These are phyloP conservation scores for Cricetomys ansorgei DNA, from an alignment of 2,113 vertebrate species.

Conservation along the genomic window DNA sequence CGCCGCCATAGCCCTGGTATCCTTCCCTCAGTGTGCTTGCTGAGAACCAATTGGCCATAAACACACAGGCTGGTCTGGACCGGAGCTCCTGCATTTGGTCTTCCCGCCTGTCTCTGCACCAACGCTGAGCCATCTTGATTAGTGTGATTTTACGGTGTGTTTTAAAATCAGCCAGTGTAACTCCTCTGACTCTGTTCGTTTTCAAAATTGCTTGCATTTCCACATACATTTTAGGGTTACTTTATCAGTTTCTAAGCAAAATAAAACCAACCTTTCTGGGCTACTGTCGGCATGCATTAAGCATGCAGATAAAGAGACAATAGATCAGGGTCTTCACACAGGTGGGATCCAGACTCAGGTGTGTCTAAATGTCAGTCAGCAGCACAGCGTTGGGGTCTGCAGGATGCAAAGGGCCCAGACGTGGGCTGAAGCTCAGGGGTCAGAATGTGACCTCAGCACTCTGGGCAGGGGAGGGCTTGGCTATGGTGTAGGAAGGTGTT, in stretches of 20 bases:
- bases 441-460: no score
- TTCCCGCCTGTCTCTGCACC: not conserved
- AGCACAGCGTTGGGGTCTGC: not conserved
- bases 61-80: not conserved
- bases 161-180: not conserved
- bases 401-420: not conserved
- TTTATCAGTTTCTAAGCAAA: constrained; percentile 36
- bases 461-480: no score
- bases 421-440: not conserved
- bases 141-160: not conserved
- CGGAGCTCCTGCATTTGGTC: not conserved
- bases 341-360: no score
- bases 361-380: not conserved
- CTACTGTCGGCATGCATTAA: not conserved
- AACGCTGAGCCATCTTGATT: not conserved
- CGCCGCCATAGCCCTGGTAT: not conserved
- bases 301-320: not conserved
- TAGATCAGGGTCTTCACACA: not conserved
- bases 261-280: not conserved
- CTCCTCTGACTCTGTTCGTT: not conserved
- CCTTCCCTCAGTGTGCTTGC: not conserved
- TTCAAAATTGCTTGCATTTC: constrained; percentile 9
- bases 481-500: not conserved
- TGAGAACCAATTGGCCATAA: constrained; percentile 2
- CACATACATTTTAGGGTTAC: constrained; percentile 1